These are phyloP conservation scores for Zosterops hypoxanthus DNA, from an alignment of 2,113 vertebrate genomes.

Conservation along the genomic window DNA sequence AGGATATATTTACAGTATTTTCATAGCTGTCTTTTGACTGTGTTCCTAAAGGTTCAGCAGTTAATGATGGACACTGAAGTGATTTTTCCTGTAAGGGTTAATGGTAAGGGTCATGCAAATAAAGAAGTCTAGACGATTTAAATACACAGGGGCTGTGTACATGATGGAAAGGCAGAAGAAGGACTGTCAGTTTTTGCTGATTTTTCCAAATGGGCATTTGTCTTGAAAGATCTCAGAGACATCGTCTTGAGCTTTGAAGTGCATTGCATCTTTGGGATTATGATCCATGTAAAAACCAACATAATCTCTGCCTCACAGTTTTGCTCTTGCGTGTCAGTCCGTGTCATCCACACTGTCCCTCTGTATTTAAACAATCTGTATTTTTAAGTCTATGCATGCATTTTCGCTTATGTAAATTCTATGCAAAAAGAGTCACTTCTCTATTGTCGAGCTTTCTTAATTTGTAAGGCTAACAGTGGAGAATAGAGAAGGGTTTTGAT, in stretches of 20 bases:
- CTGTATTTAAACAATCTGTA: background rate
- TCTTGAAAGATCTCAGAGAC: background rate
- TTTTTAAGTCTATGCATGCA: background rate
- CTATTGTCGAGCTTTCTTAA: background rate
- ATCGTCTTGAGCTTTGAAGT: background rate
- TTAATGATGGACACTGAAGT: background rate
- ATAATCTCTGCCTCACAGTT: background rate
- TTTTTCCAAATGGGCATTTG: background rate
- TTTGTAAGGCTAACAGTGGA: background rate
- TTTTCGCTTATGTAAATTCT: background rate
- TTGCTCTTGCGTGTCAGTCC: background rate
- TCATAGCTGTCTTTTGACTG: background rate
- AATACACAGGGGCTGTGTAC: background rate
- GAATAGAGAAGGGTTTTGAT: background rate
- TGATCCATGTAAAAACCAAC: background rate
- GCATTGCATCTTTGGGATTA: fast-evolving
- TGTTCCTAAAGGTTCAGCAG: background rate
- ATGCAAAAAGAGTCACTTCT: background rate
- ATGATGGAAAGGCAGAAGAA: background rate
- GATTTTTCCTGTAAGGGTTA: background rate
- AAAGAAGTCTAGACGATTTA: background rate
- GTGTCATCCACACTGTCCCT: background rate
- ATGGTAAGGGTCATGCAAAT: background rate
- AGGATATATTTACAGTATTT: background rate
- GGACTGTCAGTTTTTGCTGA: background rate